Percentiles rank a stretch among this genome's conserved stretches.
Evolutionary conservation across 2,888 invertebrate species (phyloP).

Genomic region (Coenonympha glycerion): DNA sequence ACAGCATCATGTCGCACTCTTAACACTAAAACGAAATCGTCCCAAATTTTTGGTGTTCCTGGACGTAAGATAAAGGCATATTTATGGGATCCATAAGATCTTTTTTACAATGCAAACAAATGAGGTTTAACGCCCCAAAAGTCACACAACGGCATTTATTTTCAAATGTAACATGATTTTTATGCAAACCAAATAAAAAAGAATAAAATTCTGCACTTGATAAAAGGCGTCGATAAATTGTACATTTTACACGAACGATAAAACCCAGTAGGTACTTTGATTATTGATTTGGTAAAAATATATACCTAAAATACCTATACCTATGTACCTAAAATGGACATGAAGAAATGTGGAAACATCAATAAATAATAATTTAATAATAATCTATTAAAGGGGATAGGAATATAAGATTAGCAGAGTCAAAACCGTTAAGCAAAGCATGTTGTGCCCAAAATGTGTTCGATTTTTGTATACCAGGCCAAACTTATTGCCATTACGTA

Average conservation of each 20-base stretch:
- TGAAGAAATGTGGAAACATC: no score
- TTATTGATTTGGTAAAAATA: not conserved
- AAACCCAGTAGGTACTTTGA: constrained; percentile 2
- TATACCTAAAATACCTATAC: no score
- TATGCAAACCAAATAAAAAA: constrained; percentile 16
- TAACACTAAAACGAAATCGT: constrained; percentile 48
- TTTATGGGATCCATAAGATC: constrained; percentile 30
- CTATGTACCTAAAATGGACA: no score
- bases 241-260: constrained; percentile 14
- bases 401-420: no score
- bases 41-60: constrained; percentile 32
- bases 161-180: constrained; percentile 22
- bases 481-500: no score
- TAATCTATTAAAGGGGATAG: no score
- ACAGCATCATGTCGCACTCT: constrained; percentile 48
- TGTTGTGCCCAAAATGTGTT: no score
- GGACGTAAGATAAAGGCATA: constrained; percentile 30
- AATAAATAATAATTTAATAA: no score
- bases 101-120: constrained; percentile 22
- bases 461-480: no score
- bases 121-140: constrained; percentile 20
- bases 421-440: no score
- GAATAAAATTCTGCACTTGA: constrained; percentile 19
- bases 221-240: constrained; percentile 21
- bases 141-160: constrained; percentile 19